Evolutionary conservation across 2,113 vertebrate genomes (phyloP), one percentile per base, ranked within the genome.

Genomic region (Misgurnus mizolepis): DNA sequence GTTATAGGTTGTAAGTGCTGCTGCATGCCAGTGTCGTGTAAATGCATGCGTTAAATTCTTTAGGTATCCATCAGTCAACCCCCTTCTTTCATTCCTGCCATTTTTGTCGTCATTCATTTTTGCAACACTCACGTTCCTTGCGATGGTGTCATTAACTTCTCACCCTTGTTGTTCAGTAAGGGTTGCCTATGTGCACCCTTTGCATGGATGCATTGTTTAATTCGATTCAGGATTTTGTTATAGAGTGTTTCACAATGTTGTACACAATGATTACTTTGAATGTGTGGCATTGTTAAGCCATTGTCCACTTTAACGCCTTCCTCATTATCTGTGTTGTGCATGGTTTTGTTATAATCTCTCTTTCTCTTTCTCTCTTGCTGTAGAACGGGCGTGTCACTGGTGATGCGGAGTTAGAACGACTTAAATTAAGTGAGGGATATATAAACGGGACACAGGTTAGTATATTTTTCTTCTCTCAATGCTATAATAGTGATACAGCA

Each of bases 331-430:
- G 22, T n/a, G 34, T 49, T 60, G 55, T 74, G 60, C 75, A 27
- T 76, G 43, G 62, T 22, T 70, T 27, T 39, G 12, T 78, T 7
- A 41, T 15, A 22, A 62, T 14, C 15, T 70, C 11, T 80, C 75
- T 81, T n/a, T n/a, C 12, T 34, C n/a, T 79, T 0, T 55, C 89
- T 90, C 83, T 88, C 11, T 84, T 0, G 41, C 89, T 90, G 83
- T 90, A 98, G 96, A 98, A 97, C 94, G 94, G 96, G 78, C 94
- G 94, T 85, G 91, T 96, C 91, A 89, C 95, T 93, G 94, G 96
- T 89, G 95, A 98, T 97, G 96, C 95, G 90, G 96, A 96, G 90
- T 90, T 96, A 93, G 95, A 97, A 75, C 93, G 95, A 86, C 93
- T 97, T 90, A 96, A 95, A 66, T 93, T 95, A 9, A 92, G 92